phyloP scores from a whole-genome alignment of 2,797 vertebrate species.

The Carcharodon carcharias region DNA sequence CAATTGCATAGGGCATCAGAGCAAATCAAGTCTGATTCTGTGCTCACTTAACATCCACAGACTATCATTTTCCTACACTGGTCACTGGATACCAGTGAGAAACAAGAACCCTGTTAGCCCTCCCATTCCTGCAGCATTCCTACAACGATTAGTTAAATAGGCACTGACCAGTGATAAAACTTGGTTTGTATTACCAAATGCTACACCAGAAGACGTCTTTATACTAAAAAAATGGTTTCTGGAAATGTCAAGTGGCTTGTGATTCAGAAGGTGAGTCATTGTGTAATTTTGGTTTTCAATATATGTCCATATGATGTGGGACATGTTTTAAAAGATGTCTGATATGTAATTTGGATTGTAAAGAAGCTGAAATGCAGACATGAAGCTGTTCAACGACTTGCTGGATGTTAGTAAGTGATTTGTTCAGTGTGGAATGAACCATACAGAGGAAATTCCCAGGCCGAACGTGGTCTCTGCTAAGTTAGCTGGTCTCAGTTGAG shows the following conservation, averaged over 20 bases:
- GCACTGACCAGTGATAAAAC: background rate
- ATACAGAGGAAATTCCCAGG: background rate
- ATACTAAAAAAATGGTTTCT: background rate
- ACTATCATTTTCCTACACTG: background rate
- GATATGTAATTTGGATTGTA: background rate
- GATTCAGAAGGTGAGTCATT: background rate
- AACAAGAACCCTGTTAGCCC: background rate
- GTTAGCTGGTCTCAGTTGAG: background rate
- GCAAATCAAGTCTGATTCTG: background rate
- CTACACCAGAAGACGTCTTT: background rate
- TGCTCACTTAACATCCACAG: background rate
- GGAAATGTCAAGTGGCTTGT: background rate
- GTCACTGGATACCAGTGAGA: background rate
- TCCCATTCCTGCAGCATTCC: background rate
- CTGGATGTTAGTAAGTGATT: background rate
- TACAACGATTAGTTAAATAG: slow-evolving; percentile 1
- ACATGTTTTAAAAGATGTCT: background rate
- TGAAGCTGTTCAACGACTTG: background rate
- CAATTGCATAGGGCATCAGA: background rate
- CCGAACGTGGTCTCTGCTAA: background rate
- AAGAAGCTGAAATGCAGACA: background rate
- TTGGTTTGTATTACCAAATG: background rate
- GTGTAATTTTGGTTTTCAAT: background rate
- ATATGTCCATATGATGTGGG: background rate
- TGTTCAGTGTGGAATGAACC: background rate